Base-by-base conservation (phyloP, 2,113 vertebrate genomes). In the Clinocottus analis region DNA sequence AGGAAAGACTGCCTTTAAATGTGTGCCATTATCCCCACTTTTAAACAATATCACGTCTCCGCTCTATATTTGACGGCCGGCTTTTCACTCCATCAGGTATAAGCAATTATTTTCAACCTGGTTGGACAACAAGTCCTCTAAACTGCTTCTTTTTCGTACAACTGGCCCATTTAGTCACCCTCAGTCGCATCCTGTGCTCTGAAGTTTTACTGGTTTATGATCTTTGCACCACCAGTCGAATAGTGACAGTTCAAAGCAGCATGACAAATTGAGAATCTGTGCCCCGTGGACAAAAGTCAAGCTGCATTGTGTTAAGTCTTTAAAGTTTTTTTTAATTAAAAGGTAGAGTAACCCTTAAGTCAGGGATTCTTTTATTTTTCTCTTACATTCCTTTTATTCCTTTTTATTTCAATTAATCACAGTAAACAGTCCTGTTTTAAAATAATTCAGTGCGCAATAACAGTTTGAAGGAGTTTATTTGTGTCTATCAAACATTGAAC, bases 201-300 rank as follows among this genome's bases (percentile, higher is more conserved):
- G 89, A 93, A 93, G 89, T 94, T 91, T 92, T 93, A 91, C 85
- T 91, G 86, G 89, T 93, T 94, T 93, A 92, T 93, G 91, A 93
- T 93, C 91, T 91, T 90, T 92, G 88, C 84, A 83, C 85, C 84
- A 84, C 71, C 85, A 90, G 87, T 85, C 19, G 77, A 84, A 86
- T 75, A 73, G 86, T 90, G 90, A 93, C 92, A 93, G 93, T 94
- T 94, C 91, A 94, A 94, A 94, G 93, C 91, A 74, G 87, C 84
- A 81, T 91, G 82, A 85, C 87, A 90, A 92, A 93, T 91, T 87
- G 83, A 90, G 91, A 93, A 91, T 91, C 79, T 68, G 68, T 89
- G 84, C 77, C 90, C 88, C 58, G 80, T 68, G 80, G 89, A 91
- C 88, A 87, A 79, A 87, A 85, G 78, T 70, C 61, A 85, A 71